Base-by-base conservation (phyloP, 1,140 invertebrate genomes). In the Heliconius hermathena region DNA sequence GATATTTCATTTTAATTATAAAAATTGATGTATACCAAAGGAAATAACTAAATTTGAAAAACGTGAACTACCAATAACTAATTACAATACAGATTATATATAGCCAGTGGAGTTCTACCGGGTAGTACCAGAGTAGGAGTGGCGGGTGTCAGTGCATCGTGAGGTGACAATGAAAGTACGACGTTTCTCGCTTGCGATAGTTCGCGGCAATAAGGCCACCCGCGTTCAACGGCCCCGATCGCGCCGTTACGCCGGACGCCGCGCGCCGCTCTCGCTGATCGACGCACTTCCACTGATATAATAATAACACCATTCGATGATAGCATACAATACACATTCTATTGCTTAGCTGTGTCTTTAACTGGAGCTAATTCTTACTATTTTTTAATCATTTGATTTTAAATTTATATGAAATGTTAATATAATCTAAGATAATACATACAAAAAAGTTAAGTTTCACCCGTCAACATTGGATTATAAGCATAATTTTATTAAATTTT, bases 161-260 rank as follows among this genome's bases (percentile, higher is more conserved):
- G 81, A 82, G 92, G 89, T 90, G 92, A 92, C 91, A 94, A 94
- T 93, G 91, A 92, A 94, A 94, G 92, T 94, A 91, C 90, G 88
- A 83, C 85, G 87, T 94, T 92, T 91, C 91, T 91, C 90, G 90
- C 86, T 87, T 89, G 92, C 92, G 90, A 92, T 92, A 91, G 89
- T 92, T 92, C 86, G 84, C 77, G 83, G 87, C 90, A 94, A 94
- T 92, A 92, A 93, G 92, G 92, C 92, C 92, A 92, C 89, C 84
- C 54, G 88, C 91, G 92, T 92, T 92, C 92, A 94, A 86, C 89
- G 92, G 90, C 92, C 92, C 87, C 91, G 85, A 88, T 89, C 84
- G 87, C 82, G 89, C 90, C 91, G 91, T 92, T 92, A 93, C 87
- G 87, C 77, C 84, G 80, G 81, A 81, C 86, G 75, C 78, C 71